These are phyloP conservation scores for Lucinisca nassula DNA, from an alignment of 2,888 invertebrate species.

Conservation along the genomic window DNA sequence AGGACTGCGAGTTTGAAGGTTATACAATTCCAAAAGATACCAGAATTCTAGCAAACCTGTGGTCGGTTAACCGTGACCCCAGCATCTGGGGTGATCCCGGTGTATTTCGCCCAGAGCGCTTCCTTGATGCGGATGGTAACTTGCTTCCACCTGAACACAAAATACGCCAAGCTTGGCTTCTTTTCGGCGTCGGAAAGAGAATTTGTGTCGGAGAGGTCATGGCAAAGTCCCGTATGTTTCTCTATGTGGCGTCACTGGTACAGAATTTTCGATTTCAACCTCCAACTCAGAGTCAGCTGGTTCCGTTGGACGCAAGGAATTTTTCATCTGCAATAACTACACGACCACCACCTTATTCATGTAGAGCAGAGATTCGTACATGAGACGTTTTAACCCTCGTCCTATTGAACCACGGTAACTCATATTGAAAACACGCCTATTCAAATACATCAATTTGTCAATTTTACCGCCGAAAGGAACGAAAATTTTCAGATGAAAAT, in stretches of 20 bases:
- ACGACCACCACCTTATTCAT: not conserved
- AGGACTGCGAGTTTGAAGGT: not conserved
- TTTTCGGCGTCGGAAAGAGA: not conserved
- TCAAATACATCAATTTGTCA: too few relatives aligned
- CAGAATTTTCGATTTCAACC: not conserved
- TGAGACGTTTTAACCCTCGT: too few relatives aligned
- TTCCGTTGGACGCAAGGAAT: not conserved
- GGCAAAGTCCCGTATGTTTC: not conserved
- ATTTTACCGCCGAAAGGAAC: too few relatives aligned
- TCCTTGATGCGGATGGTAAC: not conserved
- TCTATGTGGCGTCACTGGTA: not conserved
- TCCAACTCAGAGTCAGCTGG: not conserved
- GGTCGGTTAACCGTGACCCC: not conserved
- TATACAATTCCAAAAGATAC: not conserved
- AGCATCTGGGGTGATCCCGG: not conserved
- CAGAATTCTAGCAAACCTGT: not conserved
- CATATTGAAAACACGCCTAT: too few relatives aligned
- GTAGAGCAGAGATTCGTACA: not conserved
- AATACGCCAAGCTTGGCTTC: not conserved
- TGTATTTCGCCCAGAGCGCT: not conserved
- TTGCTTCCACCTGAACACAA: not conserved
- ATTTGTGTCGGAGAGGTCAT: not conserved
- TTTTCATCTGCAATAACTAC: not conserved
- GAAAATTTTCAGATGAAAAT: too few relatives aligned
- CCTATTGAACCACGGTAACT: too few relatives aligned